phyloP scores from a whole-genome alignment of 2,113 vertebrate species.

The Myrmecobius fasciatus region DNA sequence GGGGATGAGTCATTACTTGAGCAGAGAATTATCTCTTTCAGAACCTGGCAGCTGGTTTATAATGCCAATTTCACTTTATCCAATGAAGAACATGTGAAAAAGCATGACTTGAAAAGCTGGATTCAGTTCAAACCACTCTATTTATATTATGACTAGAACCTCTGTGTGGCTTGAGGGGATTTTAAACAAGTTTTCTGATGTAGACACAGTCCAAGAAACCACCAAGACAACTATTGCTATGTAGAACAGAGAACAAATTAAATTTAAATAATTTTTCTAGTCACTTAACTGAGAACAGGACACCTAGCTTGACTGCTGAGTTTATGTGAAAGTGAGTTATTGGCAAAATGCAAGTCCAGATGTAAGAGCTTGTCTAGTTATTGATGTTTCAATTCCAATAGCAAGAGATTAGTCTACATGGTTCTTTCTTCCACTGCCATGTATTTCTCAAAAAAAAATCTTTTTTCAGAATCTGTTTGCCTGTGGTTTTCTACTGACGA shows the following conservation, averaged over 20 bases:
- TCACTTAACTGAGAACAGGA: not conserved
- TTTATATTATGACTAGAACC: not conserved
- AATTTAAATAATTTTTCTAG: not conserved
- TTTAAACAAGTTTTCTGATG: not conserved
- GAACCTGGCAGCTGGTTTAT: not conserved
- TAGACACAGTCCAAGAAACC: not conserved
- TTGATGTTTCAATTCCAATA: not conserved
- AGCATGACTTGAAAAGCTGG: too few species aligned
- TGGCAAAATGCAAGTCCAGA: not conserved
- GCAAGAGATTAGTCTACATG: not conserved
- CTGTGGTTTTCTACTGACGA: not conserved
- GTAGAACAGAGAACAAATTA: not conserved
- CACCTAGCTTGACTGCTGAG: not conserved
- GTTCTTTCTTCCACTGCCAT: not conserved
- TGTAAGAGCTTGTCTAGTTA: not conserved
- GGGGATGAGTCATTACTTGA: not conserved
- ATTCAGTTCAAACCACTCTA: not conserved
- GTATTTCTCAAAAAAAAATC: not conserved
- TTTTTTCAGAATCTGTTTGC: not conserved
- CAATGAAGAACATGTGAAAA: not conserved
- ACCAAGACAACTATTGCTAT: not conserved
- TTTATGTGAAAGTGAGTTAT: not conserved
- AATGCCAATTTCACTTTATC: not conserved
- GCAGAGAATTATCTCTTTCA: not conserved
- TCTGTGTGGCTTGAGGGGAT: conserved; percentile 1